Percentiles rank a stretch among this genome's conserved stretches.
Evolutionary conservation across 2,797 vertebrate species (phyloP).

Genomic region (Danionella dracula): DNA sequence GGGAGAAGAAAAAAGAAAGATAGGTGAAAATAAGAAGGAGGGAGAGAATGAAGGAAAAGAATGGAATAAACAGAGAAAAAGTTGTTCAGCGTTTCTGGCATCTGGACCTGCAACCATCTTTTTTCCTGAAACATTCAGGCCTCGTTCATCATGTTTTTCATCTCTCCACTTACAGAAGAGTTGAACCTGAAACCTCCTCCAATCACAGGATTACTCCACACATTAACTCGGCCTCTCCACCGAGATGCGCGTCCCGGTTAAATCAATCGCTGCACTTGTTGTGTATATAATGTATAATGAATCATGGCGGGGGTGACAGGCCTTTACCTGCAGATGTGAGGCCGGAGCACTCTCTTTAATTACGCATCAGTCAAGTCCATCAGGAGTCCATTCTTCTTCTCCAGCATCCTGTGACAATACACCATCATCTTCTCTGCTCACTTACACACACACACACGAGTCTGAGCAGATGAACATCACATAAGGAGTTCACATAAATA

Average conservation of each 20-base stretch:
- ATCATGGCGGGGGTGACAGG: background rate
- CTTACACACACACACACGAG: background rate
- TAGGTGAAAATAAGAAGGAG: too few species aligned
- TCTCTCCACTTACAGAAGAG: too few species aligned
- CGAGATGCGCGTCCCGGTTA: background rate
- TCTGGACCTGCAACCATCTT: background rate
- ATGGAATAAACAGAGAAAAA: too few species aligned
- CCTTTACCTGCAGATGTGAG: background rate
- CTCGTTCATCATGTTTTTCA: too few species aligned
- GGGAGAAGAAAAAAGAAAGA: too few species aligned
- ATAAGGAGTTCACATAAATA: too few species aligned
- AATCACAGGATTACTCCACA: background rate
- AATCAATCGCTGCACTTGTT: background rate
- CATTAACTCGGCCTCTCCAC: background rate
- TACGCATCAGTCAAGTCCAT: background rate
- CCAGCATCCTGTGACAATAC: background rate
- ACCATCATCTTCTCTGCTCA: background rate
- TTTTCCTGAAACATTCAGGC: too few species aligned
- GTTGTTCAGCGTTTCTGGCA: background rate
- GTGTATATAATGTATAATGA: background rate
- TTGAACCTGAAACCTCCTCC: background rate
- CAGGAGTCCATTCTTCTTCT: background rate
- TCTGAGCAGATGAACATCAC: background rate
- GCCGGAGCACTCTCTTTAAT: slow-evolving; percentile 7
- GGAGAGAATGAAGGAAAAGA: too few species aligned